Evolutionary conservation across 2,113 vertebrate species (phyloP), one percentile per base, ranked within the genome.

Genomic region (Ciconia maguari): DNA sequence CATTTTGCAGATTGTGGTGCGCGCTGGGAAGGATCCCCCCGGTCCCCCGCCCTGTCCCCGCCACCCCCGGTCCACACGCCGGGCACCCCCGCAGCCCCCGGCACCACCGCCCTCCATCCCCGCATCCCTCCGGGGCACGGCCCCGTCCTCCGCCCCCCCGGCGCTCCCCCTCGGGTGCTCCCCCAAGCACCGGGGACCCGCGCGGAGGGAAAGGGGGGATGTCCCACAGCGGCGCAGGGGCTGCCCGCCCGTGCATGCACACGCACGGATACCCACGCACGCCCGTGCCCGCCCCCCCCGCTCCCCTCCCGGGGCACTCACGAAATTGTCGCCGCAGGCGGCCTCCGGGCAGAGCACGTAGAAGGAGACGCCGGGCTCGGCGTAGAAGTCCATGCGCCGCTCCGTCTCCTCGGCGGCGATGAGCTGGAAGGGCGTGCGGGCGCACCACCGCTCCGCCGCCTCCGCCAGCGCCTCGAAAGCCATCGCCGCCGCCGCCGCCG

Each of bases 391-490:
- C 98, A 99, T 98, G 96, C 99, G 98, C 92, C 99, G 98, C 98
- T 99, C 99, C 72, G 99, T 99, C 97, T 99, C 98, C 97, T 99
- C 99, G 80, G 99, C 99, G 91, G 99, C 99, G 95, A 99, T 99
- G 96, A 99, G 98, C 96, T 99, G 99, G 98, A 99, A 99, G 76
- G 99, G 99, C 96, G 99, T 99, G 93, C 98, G 98, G 96, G 99
- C 98, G 98, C 99, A 99, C 99, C 99, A 99, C 94, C 99, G 99
- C 97, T 99, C 99, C 97, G 99, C 99, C 96, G 98, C 98, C 97
- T 99, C 99, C 92, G 99, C 99, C 98, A 99, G 98, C 98, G 99
- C 98, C 98, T 99, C 99, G 98, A 99, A 99, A 98, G 98, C 99
- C 99, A 99, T 99, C 98, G 98, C 98, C 85, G 93, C 89, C 52